Conservation (phyloP, 2,113 vertebrate species). For the Chloropsis cyanopogon region DNA sequence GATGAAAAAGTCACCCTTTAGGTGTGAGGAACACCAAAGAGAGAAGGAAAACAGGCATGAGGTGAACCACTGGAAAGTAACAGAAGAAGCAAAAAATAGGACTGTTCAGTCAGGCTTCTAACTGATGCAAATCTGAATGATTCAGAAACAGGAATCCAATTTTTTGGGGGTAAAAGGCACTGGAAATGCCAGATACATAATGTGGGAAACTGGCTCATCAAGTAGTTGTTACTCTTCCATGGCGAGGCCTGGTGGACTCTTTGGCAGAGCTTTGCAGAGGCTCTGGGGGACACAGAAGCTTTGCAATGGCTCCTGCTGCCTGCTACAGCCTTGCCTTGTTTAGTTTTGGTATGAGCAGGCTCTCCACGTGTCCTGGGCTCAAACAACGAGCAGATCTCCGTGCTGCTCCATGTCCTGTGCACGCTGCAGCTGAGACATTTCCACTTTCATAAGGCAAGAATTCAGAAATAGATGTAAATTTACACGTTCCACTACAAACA, state of each 20-base stretch:
- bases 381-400: not conserved
- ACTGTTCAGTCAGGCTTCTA: not conserved
- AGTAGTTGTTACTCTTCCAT: not conserved
- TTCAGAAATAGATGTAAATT: constrained; percentile 67
- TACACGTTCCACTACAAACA: constrained; percentile 63
- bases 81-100: not conserved
- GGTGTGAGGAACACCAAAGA: not conserved
- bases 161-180: not conserved
- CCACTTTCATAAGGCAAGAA: constrained; percentile 47
- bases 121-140: not conserved
- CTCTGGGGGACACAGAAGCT: not conserved
- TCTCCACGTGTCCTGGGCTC: not conserved
- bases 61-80: not conserved
- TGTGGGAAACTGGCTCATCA: not conserved
- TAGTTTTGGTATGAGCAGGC: not conserved
- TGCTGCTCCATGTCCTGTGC: not conserved
- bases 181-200: not conserved
- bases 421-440: constrained; percentile 31
- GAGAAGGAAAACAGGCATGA: not conserved
- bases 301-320: not conserved
- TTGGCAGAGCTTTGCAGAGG: not conserved
- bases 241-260: not conserved
- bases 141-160: not conserved
- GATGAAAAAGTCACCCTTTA: not conserved
- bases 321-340: not conserved